A percentile compares a stretch with the other conserved stretches of the same genome.
These are phyloP conservation scores for Rhinoraja longicauda DNA, from an alignment of 2,797 vertebrate species.

Conservation along the genomic window DNA sequence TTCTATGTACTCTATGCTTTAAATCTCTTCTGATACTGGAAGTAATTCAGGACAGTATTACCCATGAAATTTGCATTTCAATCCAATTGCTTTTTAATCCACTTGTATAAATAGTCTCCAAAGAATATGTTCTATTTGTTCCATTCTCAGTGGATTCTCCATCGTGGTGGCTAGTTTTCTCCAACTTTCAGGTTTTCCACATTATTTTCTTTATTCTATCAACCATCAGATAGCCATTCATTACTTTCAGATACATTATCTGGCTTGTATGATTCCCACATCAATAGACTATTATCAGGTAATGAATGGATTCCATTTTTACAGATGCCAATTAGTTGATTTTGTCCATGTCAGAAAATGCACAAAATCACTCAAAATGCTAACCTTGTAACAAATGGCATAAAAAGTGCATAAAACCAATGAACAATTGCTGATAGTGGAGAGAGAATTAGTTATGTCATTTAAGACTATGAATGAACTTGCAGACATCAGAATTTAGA, in stretches of 20 bases:
- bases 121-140: neutral
- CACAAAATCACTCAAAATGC: too few species aligned
- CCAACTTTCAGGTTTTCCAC: neutral
- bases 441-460: too few species aligned
- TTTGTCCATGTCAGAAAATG: too few species aligned
- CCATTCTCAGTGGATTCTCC: neutral
- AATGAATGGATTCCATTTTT: too few species aligned
- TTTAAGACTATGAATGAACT: too few species aligned
- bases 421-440: too few species aligned
- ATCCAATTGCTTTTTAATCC: neutral
- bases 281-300: too few species aligned
- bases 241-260: neutral
- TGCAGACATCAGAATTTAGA: too few species aligned
- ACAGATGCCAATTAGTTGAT: too few species aligned
- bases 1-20: neutral
- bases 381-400: too few species aligned
- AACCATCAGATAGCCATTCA: neutral
- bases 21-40: neutral
- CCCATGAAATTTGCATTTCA: neutral
- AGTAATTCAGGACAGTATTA: neutral
- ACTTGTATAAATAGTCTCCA: neutral
- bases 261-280: too few species aligned
- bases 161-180: neutral
- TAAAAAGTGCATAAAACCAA: too few species aligned
- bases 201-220: neutral